Conservation (phyloP, 2,888 invertebrate species). For the Hoplodrina ambigua region DNA sequence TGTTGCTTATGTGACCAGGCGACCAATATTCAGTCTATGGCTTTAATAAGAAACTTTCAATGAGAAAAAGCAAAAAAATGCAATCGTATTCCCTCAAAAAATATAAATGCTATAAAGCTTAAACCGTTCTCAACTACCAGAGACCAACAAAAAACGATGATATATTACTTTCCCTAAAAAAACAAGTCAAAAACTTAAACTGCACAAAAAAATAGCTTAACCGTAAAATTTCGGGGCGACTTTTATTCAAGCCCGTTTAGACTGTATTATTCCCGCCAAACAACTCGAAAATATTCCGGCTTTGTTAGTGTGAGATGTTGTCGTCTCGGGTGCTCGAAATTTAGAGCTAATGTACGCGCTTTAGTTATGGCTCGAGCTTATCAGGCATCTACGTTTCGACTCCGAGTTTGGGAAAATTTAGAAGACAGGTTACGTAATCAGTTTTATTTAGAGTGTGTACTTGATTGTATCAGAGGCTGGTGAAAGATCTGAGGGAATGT, state of each 20-base stretch:
- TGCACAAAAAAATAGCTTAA: slow-evolving; percentile 40
- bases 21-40: too few relatives aligned
- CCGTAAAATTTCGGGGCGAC: slow-evolving; percentile 69
- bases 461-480: slow-evolving; percentile 46
- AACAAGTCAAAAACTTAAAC: slow-evolving; percentile 31
- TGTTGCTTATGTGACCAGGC: too few relatives aligned
- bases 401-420: slow-evolving; percentile 41
- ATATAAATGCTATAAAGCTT: slow-evolving; percentile 13
- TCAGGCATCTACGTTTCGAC: slow-evolving; percentile 46
- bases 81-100: not conserved
- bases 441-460: slow-evolving; percentile 53
- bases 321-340: slow-evolving; percentile 58
- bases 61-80: slow-evolving; percentile 1
- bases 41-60: not conserved
- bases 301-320: slow-evolving; percentile 70
- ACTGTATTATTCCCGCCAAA: slow-evolving; percentile 71
- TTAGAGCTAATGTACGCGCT: slow-evolving; percentile 56
- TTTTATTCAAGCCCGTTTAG: slow-evolving; percentile 72
- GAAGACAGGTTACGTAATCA: slow-evolving; percentile 51
- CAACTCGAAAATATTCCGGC: slow-evolving; percentile 71
- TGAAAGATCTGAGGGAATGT: slow-evolving; percentile 35
- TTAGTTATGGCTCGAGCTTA: slow-evolving; percentile 54
- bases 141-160: slow-evolving; percentile 19
- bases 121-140: slow-evolving; percentile 14
- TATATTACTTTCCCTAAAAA: slow-evolving; percentile 13